These are phyloP conservation scores for Xestia xanthographa DNA, from an alignment of 2,888 invertebrate species.

Conservation along the genomic window DNA sequence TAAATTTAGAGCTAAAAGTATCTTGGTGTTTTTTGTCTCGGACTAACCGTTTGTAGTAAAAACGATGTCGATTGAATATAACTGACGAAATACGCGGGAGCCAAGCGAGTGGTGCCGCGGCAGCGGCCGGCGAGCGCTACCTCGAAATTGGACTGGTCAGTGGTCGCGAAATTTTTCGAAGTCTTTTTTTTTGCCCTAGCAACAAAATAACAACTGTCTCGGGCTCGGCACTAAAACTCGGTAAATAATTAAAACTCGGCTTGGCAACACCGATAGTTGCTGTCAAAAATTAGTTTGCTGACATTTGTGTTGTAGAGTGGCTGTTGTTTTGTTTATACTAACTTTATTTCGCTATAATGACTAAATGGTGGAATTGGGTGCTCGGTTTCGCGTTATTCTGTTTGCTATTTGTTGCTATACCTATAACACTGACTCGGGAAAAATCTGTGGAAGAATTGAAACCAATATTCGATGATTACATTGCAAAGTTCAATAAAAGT, in stretches of 20 bases:
- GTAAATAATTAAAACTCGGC: neutral
- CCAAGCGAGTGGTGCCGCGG: no score
- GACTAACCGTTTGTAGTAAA: no score
- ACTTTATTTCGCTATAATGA: conserved; percentile 74
- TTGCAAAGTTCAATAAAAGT: conserved; percentile 89
- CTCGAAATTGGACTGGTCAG: no score
- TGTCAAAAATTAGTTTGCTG: conserved; percentile 51
- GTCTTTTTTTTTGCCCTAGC: neutral
- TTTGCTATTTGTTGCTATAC: conserved; percentile 83
- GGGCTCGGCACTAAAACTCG: no score
- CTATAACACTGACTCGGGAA: conserved; percentile 74
- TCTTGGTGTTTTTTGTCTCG: no score
- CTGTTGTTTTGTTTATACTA: conserved; percentile 46
- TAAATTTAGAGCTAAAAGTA: no score
- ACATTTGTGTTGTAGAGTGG: conserved; percentile 33
- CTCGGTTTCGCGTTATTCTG: conserved; percentile 78
- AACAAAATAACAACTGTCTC: neutral
- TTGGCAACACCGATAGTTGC: conserved; percentile 22
- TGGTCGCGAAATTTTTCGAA: no score
- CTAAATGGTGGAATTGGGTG: conserved; percentile 87
- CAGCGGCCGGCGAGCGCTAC: no score
- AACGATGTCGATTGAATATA: no score
- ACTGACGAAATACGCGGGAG: no score
- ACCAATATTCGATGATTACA: conserved; percentile 87
- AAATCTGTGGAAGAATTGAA: conserved; percentile 74